Conservation (phyloP, 2,797 vertebrate genomes). For the Microhierax caerulescens region DNA sequence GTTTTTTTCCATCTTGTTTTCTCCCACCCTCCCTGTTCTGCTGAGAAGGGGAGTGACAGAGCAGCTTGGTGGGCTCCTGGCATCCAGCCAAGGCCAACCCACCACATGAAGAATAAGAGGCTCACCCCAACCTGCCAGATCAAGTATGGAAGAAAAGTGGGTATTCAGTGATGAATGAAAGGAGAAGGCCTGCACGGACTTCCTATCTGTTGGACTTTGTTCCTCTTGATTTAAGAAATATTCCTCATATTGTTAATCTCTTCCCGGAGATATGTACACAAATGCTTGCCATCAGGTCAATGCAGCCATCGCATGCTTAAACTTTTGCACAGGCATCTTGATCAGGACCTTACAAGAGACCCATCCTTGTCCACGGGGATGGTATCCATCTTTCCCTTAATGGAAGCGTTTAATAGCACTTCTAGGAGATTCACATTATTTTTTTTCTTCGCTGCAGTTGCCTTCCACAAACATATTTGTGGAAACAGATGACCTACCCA, state of each 20-base stretch:
- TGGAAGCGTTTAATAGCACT: not conserved
- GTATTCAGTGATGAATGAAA: not conserved
- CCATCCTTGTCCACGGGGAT: not conserved
- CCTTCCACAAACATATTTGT: not conserved
- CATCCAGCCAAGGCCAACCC: too few species aligned
- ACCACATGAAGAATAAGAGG: not conserved
- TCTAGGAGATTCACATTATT: not conserved
- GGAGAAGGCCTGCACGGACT: not conserved
- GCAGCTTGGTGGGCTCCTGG: too few species aligned
- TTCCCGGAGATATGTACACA: not conserved
- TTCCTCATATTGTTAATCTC: not conserved
- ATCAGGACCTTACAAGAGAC: not conserved
- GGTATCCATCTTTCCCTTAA: not conserved
- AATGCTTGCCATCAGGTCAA: not conserved
- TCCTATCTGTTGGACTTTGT: not conserved
- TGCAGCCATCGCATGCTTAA: not conserved
- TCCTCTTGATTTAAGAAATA: not conserved
- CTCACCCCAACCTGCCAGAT: not conserved
- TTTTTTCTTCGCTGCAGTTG: not conserved
- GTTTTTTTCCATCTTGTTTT: too few species aligned
- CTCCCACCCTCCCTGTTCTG: too few species aligned
- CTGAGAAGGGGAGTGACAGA: too few species aligned
- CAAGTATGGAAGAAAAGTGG: not conserved
- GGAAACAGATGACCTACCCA: not conserved
- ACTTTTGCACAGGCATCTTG: accelerated